Percentiles rank a stretch among this genome's conserved stretches.
Conservation (phyloP, 2,113 vertebrate species). For the Muntiacus reevesi region DNA sequence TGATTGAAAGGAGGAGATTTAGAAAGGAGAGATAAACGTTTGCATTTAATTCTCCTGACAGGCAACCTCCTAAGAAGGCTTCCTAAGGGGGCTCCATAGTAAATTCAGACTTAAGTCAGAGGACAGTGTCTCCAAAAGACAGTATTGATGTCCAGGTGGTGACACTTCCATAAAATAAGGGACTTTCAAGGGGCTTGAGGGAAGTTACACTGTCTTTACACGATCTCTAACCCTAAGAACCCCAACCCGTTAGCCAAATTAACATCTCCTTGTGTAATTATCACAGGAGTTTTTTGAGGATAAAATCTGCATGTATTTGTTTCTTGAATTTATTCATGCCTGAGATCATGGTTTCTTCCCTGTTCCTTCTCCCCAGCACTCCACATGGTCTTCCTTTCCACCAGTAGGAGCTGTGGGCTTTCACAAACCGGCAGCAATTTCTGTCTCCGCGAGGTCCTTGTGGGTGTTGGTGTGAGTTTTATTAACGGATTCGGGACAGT, state of each 20-base stretch:
- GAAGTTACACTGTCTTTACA: neutral
- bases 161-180: neutral
- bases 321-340: neutral
- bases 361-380: no score
- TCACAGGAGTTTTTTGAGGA: neutral
- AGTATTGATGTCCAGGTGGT: neutral
- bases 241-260: neutral
- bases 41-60: conserved; percentile 65
- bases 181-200: neutral
- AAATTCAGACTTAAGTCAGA: neutral
- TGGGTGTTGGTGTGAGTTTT: neutral
- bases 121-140: neutral
- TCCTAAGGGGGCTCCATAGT: neutral
- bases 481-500: neutral
- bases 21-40: conserved; percentile 74
- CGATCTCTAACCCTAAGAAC: neutral
- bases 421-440: accelerated
- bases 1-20: conserved; percentile 74
- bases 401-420: neutral
- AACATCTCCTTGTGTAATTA: neutral
- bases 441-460: accelerated
- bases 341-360: neutral
- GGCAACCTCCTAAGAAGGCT: conserved; percentile 54
- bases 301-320: neutral
- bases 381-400: accelerated